Evolutionary conservation across 2,888 invertebrate species (phyloP).

Genomic region (Phorcus lineatus): DNA sequence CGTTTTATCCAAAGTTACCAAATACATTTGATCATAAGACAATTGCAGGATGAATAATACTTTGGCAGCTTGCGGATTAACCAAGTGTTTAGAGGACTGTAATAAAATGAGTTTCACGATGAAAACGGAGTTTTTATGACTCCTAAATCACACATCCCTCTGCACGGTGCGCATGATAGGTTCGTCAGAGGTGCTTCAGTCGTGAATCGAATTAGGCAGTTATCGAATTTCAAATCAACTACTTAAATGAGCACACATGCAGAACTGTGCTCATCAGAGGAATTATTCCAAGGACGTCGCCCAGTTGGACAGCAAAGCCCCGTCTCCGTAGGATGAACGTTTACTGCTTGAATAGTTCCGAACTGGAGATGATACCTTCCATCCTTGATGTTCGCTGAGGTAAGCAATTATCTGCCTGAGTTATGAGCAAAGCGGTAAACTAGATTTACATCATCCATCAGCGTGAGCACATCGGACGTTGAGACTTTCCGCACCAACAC

Average conservation of each 20-base stretch:
- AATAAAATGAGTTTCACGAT: neutral
- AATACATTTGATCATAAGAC: slow-evolving; percentile 10
- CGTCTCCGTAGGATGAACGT: neutral
- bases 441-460: neutral
- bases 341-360: neutral
- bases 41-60: neutral
- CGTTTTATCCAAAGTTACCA: neutral
- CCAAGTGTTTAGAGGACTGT: neutral
- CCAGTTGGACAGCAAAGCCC: no score
- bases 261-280: neutral
- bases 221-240: neutral
- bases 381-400: neutral
- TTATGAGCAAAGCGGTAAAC: slow-evolving; percentile 1
- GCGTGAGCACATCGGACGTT: neutral
- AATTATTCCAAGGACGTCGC: neutral
- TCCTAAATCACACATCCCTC: neutral
- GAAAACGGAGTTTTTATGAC: neutral
- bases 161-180: no score
- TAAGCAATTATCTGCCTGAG: neutral
- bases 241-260: neutral
- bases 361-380: neutral
- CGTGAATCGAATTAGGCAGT: no score
- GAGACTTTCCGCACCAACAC: no score
- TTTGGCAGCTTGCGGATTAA: neutral
- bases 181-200: no score